These are phyloP conservation scores for Bhutanitis thaidina DNA, from an alignment of 2,888 invertebrate species.

Conservation along the genomic window DNA sequence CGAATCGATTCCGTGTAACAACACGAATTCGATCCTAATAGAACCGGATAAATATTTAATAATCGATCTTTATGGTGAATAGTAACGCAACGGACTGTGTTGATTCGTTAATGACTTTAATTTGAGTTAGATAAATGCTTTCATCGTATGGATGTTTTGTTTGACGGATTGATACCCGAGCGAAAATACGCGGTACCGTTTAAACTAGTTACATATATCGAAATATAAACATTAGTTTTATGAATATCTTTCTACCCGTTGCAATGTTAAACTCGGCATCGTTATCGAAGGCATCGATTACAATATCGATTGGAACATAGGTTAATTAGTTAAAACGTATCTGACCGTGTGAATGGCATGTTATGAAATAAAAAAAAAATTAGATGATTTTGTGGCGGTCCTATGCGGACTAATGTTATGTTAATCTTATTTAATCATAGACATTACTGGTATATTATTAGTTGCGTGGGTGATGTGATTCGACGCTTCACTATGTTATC, in stretches of 20 bases:
- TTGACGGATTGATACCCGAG: constrained; percentile 1
- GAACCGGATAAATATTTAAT: constrained; percentile 77
- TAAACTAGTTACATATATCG: neutral
- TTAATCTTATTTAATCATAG: constrained; percentile 59
- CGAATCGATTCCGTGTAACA: constrained; percentile 68
- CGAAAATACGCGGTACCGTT: neutral
- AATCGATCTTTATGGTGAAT: constrained; percentile 67
- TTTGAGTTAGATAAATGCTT: constrained; percentile 40
- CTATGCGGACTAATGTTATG: constrained; percentile 55
- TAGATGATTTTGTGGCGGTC: constrained; percentile 27
- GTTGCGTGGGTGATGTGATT: constrained; percentile 37
- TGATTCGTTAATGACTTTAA: constrained; percentile 62
- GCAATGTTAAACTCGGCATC: constrained; percentile 8
- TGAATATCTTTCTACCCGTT: neutral
- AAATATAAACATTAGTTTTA: constrained; percentile 2
- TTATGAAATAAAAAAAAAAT: constrained; percentile 35
- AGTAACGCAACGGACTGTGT: constrained; percentile 64
- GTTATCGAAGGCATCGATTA: constrained; percentile 35
- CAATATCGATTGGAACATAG: constrained; percentile 25
- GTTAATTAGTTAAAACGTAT: constrained; percentile 35
- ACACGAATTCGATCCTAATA: constrained; percentile 60
- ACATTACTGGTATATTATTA: constrained; percentile 55
- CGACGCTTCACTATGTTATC: constrained; percentile 28
- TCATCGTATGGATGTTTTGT: constrained; percentile 15
- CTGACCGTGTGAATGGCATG: constrained; percentile 41